Conservation (phyloP, 2,797 vertebrate species). For the Oryzias dopingdopingensis region DNA sequence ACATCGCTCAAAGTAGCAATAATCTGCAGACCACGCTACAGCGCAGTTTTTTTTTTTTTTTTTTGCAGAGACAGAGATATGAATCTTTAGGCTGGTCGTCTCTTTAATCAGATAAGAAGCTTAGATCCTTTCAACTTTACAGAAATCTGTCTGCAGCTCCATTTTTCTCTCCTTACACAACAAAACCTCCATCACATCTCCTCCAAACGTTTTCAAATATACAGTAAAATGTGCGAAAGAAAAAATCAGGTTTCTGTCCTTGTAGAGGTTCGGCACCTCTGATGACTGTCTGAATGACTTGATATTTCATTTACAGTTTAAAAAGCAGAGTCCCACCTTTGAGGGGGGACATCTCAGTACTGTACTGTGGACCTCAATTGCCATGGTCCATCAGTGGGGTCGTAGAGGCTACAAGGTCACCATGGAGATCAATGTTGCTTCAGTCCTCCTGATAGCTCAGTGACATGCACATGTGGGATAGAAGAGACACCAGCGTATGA, state of each 20-base stretch:
- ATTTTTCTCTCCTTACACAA: conserved; percentile 20
- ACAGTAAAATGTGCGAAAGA: conserved; percentile 55
- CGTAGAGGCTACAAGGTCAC: conserved; percentile 63
- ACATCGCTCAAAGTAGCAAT: conserved; percentile 35
- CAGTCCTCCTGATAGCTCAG: conserved; percentile 46
- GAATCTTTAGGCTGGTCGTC: conserved; percentile 3
- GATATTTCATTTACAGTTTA: conserved; percentile 49
- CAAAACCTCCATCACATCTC: conserved; percentile 20
- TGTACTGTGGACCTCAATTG: conserved; percentile 53
- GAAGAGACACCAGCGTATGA: conserved; percentile 61
- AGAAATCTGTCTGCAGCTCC: conserved; percentile 29
- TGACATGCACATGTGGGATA: conserved; percentile 57
- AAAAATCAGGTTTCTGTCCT: conserved; percentile 40
- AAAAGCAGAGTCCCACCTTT: conserved; percentile 57
- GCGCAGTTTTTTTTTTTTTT: too few relatives aligned
- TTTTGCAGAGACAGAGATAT: too few relatives aligned
- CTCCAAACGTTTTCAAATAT: conserved; percentile 67
- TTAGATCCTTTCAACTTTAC: conserved; percentile 22
- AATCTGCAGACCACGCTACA: conserved; percentile 33
- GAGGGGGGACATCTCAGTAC: conserved; percentile 54
- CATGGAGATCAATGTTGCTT: conserved; percentile 60
- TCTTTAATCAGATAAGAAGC: conserved; percentile 19
- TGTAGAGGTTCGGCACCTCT: conserved; percentile 42
- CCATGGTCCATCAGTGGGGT: conserved; percentile 57
- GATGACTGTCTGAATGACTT: conserved; percentile 43